Evolutionary conservation across 2,113 vertebrate species (phyloP).

Genomic region (Noctilio leporinus): DNA sequence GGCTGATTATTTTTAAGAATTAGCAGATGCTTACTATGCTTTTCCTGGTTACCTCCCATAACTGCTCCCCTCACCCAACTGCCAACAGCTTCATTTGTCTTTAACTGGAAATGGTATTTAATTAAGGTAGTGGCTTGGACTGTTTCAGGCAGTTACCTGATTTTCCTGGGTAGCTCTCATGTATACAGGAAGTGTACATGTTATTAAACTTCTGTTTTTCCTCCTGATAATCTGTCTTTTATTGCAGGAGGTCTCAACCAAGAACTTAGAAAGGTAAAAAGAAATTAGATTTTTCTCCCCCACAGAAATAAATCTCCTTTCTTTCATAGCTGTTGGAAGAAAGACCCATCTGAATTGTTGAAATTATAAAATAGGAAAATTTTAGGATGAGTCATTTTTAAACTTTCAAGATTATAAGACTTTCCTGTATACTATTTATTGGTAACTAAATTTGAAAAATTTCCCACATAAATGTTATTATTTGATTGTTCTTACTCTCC

Average conservation of each 20-base stretch:
- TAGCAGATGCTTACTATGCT: not conserved
- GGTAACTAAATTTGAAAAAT: not conserved
- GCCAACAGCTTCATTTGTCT: not conserved
- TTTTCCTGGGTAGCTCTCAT: not conserved
- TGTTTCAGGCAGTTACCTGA: not conserved
- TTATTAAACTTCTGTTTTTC: not conserved
- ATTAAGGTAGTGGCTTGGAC: not conserved
- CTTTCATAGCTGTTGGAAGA: not conserved
- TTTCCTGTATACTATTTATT: not conserved
- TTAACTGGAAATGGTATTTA: not conserved
- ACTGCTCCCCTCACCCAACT: not conserved
- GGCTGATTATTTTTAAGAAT: not conserved
- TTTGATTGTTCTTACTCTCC: not conserved
- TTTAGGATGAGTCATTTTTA: not conserved
- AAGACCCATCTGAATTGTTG: not conserved
- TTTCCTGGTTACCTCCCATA: not conserved
- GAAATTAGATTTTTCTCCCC: not conserved
- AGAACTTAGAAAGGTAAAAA: not conserved
- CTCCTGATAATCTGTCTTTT: not conserved
- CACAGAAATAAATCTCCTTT: not conserved
- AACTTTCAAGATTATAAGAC: not conserved
- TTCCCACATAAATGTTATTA: not conserved
- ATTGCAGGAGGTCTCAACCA: not conserved
- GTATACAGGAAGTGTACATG: not conserved
- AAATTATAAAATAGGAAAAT: not conserved